A percentile compares a stretch with the other conserved stretches of the same genome.
These are phyloP conservation scores for Pygathrix nemaeus DNA, from an alignment of 2,113 vertebrate species.

Conservation along the genomic window DNA sequence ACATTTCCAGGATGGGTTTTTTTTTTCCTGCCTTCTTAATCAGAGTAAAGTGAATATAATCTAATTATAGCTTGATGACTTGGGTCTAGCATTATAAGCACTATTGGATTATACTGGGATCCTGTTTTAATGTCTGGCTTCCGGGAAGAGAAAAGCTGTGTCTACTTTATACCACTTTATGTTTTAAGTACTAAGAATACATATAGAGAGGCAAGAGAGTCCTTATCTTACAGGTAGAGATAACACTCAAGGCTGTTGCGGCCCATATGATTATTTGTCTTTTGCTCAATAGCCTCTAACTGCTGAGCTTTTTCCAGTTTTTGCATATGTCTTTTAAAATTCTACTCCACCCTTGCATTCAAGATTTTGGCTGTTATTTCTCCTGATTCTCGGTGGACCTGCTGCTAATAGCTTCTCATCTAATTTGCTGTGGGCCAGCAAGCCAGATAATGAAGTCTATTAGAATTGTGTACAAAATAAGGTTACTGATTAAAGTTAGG, in stretches of 20 bases:
- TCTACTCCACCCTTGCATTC: conserved; percentile 20
- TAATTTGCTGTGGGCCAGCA: conserved; percentile 65
- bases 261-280: not conserved
- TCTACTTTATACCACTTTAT: not conserved
- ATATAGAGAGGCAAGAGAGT: not conserved
- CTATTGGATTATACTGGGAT: not conserved
- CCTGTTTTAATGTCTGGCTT: not conserved
- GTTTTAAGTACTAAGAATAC: not conserved
- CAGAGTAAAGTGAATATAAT: conserved; percentile 10
- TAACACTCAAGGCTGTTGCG: not conserved
- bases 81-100: not conserved
- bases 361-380: conserved; percentile 4
- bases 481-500: conserved; percentile 66
- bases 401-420: conserved; percentile 59
- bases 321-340: conserved; percentile 38
- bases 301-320: not conserved
- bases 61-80: not conserved
- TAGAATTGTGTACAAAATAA: conserved; percentile 65
- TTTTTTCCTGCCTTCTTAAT: conserved; percentile 36
- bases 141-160: not conserved
- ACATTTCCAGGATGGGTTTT: conserved; percentile 18
- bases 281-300: not conserved
- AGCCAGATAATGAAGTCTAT: conserved; percentile 65
- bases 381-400: conserved; percentile 36
- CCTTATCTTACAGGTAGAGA: not conserved